A percentile compares a stretch with the other conserved stretches of the same genome.
These are phyloP conservation scores for Agrotis ipsilon DNA, from an alignment of 2,888 invertebrate genomes.

Conservation along the genomic window DNA sequence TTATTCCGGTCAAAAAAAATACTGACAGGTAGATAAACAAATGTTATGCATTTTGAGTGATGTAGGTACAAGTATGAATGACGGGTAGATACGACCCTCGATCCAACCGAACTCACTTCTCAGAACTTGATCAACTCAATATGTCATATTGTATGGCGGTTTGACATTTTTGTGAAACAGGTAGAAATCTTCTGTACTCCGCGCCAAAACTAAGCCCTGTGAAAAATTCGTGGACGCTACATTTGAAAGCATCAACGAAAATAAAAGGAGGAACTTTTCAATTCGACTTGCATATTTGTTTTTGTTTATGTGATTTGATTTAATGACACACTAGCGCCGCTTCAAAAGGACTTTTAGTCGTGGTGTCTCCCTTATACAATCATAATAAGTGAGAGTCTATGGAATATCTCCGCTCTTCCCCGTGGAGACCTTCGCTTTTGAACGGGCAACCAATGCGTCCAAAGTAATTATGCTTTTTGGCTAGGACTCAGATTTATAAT, in stretches of 20 bases:
- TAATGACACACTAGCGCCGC: too few species aligned
- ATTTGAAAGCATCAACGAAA: too few species aligned
- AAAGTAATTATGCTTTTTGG: not conserved
- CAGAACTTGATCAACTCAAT: not conserved
- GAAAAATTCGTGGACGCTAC: too few species aligned
- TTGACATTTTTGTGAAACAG: slow-evolving; percentile 7
- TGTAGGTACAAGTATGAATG: not conserved
- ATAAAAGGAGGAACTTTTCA: too few species aligned
- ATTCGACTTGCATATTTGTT: too few species aligned
- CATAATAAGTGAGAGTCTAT: not conserved
- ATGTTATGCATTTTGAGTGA: too few species aligned
- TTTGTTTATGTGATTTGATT: too few species aligned
- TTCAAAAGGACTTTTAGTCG: too few species aligned
- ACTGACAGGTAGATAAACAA: too few species aligned
- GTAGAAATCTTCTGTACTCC: not conserved
- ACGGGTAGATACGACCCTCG: not conserved
- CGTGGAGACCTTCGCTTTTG: not conserved
- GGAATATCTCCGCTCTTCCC: not conserved
- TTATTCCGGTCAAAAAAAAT: too few species aligned
- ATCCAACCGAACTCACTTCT: not conserved
- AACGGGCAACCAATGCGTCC: not conserved
- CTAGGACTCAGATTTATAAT: not conserved
- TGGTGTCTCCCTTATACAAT: not conserved
- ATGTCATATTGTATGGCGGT: not conserved
- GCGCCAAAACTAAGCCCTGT: too few species aligned